phyloP scores from a whole-genome alignment of 2,888 invertebrate genomes.

The Tuberolachnus salignus region DNA sequence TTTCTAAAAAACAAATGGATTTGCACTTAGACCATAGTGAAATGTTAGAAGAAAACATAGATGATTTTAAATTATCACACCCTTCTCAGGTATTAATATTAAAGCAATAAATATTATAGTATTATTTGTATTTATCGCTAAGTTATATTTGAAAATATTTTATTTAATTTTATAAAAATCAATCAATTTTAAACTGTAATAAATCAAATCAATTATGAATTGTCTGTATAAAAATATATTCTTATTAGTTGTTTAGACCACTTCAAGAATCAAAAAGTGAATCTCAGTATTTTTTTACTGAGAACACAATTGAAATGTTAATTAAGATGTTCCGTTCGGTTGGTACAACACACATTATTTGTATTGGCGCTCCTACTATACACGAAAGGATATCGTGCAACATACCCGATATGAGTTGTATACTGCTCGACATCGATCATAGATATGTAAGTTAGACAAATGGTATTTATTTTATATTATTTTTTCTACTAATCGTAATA shows the following conservation, averaged over 20 bases:
- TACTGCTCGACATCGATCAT: conserved; percentile 82
- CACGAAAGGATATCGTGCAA: conserved; percentile 68
- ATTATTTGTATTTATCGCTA: neutral
- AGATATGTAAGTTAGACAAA: conserved; percentile 67
- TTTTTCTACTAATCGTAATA: neutral
- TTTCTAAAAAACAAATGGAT: conserved; percentile 21
- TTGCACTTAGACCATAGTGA: conserved; percentile 45
- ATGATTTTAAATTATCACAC: conserved; percentile 37
- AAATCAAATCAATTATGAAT: neutral
- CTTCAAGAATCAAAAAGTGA: conserved; percentile 78
- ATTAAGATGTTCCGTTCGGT: conserved; percentile 66
- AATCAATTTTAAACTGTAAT: neutral
- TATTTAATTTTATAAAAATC: neutral
- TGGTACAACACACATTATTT: conserved; percentile 69
- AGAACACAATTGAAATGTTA: conserved; percentile 71
- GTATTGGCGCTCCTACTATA: conserved; percentile 83
- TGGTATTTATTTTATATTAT: conserved; percentile 9
- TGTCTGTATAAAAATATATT: neutral
- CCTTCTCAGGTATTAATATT: conserved; percentile 49
- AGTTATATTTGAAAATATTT: neutral
- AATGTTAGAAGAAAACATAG: conserved; percentile 25
- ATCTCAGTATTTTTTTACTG: conserved; percentile 86
- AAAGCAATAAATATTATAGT: neutral
- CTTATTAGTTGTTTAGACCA: conserved; percentile 68
- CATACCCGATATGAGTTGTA: conserved; percentile 63